Evolutionary conservation across 2,113 vertebrate species (phyloP).

Genomic region (Vidua chalybeata): DNA sequence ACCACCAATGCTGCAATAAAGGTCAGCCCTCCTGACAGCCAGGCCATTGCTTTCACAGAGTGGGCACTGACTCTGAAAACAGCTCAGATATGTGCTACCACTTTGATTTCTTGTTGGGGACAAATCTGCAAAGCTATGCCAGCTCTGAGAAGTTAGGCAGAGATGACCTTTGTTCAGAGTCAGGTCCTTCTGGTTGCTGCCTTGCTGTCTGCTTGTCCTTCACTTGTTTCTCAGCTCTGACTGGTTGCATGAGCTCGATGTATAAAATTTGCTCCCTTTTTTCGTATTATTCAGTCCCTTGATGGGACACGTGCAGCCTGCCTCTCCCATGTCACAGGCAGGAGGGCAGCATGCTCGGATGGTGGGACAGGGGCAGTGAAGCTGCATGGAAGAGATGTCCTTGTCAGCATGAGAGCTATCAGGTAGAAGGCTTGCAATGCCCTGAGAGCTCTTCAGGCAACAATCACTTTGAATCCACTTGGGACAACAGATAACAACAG

Average conservation of each 20-base stretch:
- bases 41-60: background rate
- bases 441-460: background rate
- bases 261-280: background rate
- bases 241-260: background rate
- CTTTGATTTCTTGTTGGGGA: background rate
- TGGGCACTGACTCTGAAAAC: background rate
- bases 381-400: background rate
- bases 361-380: background rate
- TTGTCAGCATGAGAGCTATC: fast-evolving
- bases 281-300: background rate
- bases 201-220: background rate
- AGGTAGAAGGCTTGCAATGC: background rate
- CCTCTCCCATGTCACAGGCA: background rate
- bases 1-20: fast-evolving
- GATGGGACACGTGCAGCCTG: background rate
- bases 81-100: background rate
- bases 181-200: background rate
- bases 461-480: background rate
- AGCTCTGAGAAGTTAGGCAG: background rate
- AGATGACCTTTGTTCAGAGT: background rate
- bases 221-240: background rate
- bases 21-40: background rate
- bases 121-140: background rate
- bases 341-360: fast-evolving
- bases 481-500: background rate